Percentiles rank a stretch among this genome's conserved stretches.
phyloP scores from a whole-genome alignment of 2,113 vertebrate species.

The Dascyllus trimaculatus region DNA sequence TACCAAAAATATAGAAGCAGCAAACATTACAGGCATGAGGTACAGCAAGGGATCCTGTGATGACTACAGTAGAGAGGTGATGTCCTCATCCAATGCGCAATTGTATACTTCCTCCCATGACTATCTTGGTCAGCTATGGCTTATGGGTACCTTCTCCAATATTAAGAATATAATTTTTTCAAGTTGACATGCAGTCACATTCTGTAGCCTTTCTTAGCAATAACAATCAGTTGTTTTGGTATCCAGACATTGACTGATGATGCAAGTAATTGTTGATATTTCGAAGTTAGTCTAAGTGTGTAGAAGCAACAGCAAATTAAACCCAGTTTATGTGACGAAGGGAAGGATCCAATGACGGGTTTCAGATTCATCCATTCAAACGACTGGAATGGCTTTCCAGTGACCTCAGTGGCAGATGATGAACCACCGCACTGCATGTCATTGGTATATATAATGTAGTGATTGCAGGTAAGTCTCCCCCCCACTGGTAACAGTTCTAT shows the following conservation, averaged over 20 bases:
- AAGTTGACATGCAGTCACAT: conserved; percentile 85
- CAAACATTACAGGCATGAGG: conserved; percentile 98
- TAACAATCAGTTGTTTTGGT: conserved; percentile 49
- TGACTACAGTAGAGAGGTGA: conserved; percentile 93
- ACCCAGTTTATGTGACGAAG: conserved; percentile 29
- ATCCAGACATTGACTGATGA: conserved; percentile 39
- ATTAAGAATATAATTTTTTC: conserved; percentile 84
- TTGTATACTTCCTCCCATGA: conserved; percentile 87
- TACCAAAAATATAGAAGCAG: conserved; percentile 94
- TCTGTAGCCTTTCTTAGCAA: conserved; percentile 49
- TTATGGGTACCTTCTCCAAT: conserved; percentile 88
- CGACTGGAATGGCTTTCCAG: conserved; percentile 59
- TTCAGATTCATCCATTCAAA: conserved; percentile 46
- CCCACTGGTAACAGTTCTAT: conserved; percentile 70
- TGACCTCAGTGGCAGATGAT: conserved; percentile 57
- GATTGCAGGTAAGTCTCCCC: conserved; percentile 65
- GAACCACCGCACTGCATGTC: conserved; percentile 64
- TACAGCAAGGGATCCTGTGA: conserved; percentile 93
- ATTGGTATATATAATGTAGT: conserved; percentile 54
- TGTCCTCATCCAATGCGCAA: conserved; percentile 83
- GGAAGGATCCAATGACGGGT: conserved; percentile 34
- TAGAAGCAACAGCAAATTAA: conserved; percentile 26
- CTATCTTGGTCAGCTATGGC: conserved; percentile 81
- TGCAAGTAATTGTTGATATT: conserved; percentile 20
- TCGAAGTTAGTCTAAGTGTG: conserved; percentile 20